Base-by-base conservation (phyloP, 2,888 invertebrate species). In the Petrolisthes manimaculis region DNA sequence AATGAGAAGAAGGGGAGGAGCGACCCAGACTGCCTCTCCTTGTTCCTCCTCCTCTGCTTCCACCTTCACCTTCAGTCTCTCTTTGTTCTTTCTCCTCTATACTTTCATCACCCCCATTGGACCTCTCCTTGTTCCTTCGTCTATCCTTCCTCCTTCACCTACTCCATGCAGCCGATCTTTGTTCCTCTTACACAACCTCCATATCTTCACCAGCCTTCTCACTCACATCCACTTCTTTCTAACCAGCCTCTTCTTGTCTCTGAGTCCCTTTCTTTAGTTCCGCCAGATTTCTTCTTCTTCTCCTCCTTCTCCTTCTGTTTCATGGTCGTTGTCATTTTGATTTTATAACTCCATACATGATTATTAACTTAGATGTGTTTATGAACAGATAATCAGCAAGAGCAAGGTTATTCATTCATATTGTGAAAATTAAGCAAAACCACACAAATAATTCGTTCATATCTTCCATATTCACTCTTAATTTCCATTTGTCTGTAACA, bases 1-100 rank as follows among this genome's bases (percentile, higher is more conserved):
- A 87, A 87, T 87, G 83, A 87, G 86, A 87, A 79, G 86, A 78
- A 78, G 67, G 56, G 71, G 83, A 69, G 78, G 74, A 74, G 81
- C 71, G 3, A 5, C n/a, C 14, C 14, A 14, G 67, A 37, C n/a
- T 14, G 74, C 12, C 24, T n/a, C 74, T 74, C 74, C 8, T 24
- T n/a, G 9, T 12, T 24, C 24, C 74, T 74, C 12, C 24, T 24
- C n/a, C 74, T 74, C 74, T 74, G 8, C 24, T 8, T 74, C 74
- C 8, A n/a, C n/a, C 74, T 74, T 18, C 18, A 12, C 61, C 61
- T 61, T 61, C 61, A 12, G 12, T 61, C 61, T 18, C 61, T 9
- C 18, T 61, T 18, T 61, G 12, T 12, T 61, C 18, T 61, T 61
- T 61, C 18, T 61, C 61, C 3, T 61, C 61, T 18, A 61, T 61